Base-by-base conservation (phyloP, 2,888 invertebrate species). In the Xestobium rufovillosum region DNA sequence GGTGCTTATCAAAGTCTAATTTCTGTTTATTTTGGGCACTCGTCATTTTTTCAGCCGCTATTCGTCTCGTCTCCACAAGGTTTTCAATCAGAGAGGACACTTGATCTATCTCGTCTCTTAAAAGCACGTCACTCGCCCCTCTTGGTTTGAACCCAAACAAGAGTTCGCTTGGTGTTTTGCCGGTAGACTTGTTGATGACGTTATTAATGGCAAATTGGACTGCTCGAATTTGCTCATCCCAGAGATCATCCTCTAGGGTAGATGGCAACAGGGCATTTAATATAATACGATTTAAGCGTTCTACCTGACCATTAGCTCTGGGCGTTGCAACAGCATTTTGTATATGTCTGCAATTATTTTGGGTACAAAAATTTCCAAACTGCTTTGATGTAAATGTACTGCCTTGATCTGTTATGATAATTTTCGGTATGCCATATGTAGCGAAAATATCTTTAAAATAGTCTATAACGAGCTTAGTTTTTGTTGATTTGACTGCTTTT, bases 231-330 rank as follows among this genome's bases (percentile, higher is more conserved):
- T n/a, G n/a, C n/a, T n/a, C n/a, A n/a, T n/a, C n/a, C n/a, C n/a
- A n/a, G n/a, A n/a, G n/a, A n/a, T n/a, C n/a, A n/a, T n/a, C n/a
- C n/a, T n/a, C n/a, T n/a, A n/a, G n/a, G n/a, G n/a, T n/a, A n/a
- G n/a, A n/a, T n/a, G n/a, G n/a, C n/a, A n/a, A n/a, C n/a, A n/a
- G n/a, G n/a, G n/a, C n/a, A n/a, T n/a, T n/a, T n/a, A n/a, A n/a
- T 4, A 50, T 51, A 3, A 47, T 48, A 8, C 47, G 27, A 25
- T 49, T 49, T 15, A 36, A 44, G 11, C 49, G 10, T 11, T 51
- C 49, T 1, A 50, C 42, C 15, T 51, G 48, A 2, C 45, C 48
- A 31, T 51, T 51, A 1, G 49, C 50, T 14, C 51, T 26, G 1
- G 49, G 50, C 0, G 50, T 50, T 1, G 46, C 45, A 2, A 48